Conservation (phyloP, 1,140 invertebrate genomes). For the Drosophila arawakana region DNA sequence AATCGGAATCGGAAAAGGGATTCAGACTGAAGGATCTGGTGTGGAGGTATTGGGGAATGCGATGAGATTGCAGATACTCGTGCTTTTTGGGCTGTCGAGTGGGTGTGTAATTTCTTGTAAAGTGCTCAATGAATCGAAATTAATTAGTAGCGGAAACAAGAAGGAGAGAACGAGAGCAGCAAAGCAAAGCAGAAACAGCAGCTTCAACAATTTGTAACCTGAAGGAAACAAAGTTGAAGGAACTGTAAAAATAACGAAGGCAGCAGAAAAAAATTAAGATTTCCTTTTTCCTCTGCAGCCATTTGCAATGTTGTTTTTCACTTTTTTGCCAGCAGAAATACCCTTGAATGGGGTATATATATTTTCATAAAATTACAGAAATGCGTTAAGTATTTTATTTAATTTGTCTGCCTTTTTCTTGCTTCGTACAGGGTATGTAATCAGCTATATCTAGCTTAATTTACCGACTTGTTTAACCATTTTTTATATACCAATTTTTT, state of each 20-base stretch:
- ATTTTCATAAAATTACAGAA: neutral
- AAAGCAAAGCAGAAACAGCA: constrained; percentile 37
- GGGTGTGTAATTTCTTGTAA: constrained; percentile 82
- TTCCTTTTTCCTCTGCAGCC: constrained; percentile 68
- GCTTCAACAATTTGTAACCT: constrained; percentile 73
- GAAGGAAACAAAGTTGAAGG: constrained; percentile 75
- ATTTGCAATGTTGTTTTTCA: constrained; percentile 34
- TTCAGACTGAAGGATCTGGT: constrained; percentile 7
- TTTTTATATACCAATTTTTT: constrained; percentile 4
- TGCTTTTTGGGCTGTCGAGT: constrained; percentile 33
- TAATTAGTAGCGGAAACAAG: constrained; percentile 77
- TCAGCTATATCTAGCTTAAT: neutral
- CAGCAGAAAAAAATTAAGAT: constrained; percentile 70
- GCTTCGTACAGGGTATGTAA: neutral
- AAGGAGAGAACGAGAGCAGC: constrained; percentile 36
- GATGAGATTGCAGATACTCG: neutral
- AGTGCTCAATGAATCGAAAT: constrained; percentile 83
- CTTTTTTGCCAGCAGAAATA: neutral
- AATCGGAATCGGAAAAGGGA: constrained; percentile 49
- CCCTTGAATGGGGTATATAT: constrained; percentile 5
- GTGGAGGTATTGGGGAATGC: constrained; percentile 11
- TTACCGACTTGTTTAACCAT: constrained; percentile 10
- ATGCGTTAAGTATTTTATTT: neutral
- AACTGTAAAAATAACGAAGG: constrained; percentile 12
- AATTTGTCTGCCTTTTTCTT: neutral